These are phyloP conservation scores for Lasiommata megera DNA, from an alignment of 2,888 invertebrate species.

Conservation along the genomic window DNA sequence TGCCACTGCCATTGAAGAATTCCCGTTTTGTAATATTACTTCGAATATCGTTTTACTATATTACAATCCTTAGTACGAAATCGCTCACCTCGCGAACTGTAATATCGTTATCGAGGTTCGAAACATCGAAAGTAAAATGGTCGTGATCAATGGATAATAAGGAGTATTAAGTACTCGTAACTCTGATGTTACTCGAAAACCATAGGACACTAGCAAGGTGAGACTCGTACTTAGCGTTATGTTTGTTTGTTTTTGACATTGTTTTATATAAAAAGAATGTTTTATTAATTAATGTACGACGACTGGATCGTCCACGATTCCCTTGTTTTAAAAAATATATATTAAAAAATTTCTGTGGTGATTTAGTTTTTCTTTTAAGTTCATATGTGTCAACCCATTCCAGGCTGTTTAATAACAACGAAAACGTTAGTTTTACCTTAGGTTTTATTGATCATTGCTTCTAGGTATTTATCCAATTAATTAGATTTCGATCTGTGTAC, in stretches of 20 bases:
- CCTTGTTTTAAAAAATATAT: background rate
- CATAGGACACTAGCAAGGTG: background rate
- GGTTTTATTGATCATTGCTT: conserved; percentile 35
- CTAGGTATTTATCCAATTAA: conserved; percentile 35
- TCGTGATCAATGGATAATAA: too few species aligned
- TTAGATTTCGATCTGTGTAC: conserved; percentile 36
- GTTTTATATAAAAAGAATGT: background rate
- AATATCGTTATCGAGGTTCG: background rate
- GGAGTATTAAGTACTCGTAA: too few species aligned
- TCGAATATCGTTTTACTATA: conserved; percentile 35
- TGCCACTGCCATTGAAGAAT: conserved; percentile 67
- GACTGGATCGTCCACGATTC: background rate
- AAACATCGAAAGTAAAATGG: background rate
- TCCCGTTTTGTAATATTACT: conserved; percentile 44
- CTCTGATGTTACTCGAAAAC: background rate
- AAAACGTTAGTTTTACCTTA: conserved; percentile 59
- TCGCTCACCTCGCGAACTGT: background rate
- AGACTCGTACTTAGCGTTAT: background rate
- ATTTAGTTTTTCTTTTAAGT: conserved; percentile 35
- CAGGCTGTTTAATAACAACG: conserved; percentile 78
- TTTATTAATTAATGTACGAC: background rate
- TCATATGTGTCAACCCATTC: conserved; percentile 53
- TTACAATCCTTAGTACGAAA: conserved; percentile 16
- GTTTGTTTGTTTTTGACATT: conserved; percentile 1
- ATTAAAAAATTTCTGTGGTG: background rate